phyloP scores from a whole-genome alignment of 2,113 vertebrate species.

The Malurus cyaneus region DNA sequence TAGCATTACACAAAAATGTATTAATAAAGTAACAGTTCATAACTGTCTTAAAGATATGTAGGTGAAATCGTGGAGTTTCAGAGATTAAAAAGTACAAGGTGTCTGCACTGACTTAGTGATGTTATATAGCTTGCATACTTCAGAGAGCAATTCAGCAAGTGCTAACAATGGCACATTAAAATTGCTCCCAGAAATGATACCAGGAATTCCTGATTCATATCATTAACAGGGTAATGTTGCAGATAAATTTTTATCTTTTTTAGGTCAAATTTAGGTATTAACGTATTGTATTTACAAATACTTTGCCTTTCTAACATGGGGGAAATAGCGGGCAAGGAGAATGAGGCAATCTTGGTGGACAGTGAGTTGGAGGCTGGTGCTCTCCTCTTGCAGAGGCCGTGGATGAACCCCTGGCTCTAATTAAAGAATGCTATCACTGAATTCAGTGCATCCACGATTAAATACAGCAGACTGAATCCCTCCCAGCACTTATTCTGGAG shows the following conservation, averaged over 20 bases:
- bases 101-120: accelerated
- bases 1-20: background rate
- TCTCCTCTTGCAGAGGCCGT: background rate
- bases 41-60: background rate
- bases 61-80: background rate
- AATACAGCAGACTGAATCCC: background rate
- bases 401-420: background rate
- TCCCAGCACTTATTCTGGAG: background rate
- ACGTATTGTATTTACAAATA: background rate
- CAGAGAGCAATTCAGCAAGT: background rate
- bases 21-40: background rate
- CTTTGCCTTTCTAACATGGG: background rate
- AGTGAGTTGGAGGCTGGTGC: background rate
- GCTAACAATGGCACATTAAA: background rate
- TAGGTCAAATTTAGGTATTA: background rate
- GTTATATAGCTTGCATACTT: background rate
- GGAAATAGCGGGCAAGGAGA: background rate
- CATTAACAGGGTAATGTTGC: background rate
- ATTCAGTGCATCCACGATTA: background rate
- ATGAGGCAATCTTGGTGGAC: background rate
- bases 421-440: background rate
- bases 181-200: background rate
- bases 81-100: background rate
- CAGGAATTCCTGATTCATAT: background rate
- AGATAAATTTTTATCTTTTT: background rate